A percentile compares a stretch with the other conserved stretches of the same genome.
phyloP scores from a whole-genome alignment of 2,797 vertebrate species.

The Squalus acanthias region DNA sequence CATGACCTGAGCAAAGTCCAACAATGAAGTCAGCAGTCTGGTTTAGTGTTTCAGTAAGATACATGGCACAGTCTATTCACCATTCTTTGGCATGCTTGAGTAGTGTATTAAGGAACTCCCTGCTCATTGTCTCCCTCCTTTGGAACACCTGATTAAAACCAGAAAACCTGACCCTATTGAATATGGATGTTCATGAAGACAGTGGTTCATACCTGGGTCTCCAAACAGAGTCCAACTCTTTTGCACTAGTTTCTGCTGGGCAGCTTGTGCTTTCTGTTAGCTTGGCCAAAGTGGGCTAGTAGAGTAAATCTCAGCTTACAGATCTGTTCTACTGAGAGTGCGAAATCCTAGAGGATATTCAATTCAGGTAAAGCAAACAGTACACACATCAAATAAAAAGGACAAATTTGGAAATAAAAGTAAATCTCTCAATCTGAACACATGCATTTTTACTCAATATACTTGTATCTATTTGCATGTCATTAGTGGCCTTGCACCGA shows the following conservation, averaged over 20 bases:
- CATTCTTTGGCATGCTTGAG: not conserved
- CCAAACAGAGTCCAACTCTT: not conserved
- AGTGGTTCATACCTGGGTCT: not conserved
- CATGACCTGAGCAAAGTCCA: not conserved
- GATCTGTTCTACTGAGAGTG: not conserved
- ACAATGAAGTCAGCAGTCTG: not conserved
- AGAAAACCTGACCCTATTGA: not conserved
- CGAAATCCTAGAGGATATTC: not conserved
- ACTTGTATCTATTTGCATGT: conserved; percentile 44
- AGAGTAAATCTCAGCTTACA: not conserved
- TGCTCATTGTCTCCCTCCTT: not conserved
- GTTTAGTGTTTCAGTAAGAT: not conserved
- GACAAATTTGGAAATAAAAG: not conserved
- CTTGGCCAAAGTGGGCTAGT: not conserved
- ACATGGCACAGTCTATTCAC: not conserved
- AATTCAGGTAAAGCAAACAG: not conserved
- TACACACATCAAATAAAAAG: not conserved
- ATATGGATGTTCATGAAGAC: not conserved
- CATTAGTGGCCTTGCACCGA: conserved; percentile 55
- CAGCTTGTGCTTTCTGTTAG: not conserved
- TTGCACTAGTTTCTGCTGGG: not conserved
- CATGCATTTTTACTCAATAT: not conserved
- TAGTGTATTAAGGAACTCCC: not conserved
- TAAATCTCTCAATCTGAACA: not conserved
- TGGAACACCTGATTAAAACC: not conserved